Base-by-base conservation (phyloP, 92 coral and sea anemone genomes). In the Phenganax stokvisi region DNA sequence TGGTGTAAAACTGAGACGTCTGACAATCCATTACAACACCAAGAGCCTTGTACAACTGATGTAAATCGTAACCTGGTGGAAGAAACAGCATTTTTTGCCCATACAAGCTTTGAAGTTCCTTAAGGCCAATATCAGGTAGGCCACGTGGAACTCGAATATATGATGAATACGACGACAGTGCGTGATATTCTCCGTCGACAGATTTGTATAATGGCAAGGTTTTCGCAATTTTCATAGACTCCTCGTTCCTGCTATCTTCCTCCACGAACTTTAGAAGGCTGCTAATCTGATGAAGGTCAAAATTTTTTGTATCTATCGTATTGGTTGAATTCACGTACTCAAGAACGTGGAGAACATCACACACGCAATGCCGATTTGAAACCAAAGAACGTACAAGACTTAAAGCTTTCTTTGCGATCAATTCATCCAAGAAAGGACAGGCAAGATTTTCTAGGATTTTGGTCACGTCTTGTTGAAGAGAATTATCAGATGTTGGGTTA, bases 131-230 rank as follows among this genome's bases (percentile, higher is more conserved):
- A n/a, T 85, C 71, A 5, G 92, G 89, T 9, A 93, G 84, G 64
- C 91, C 86, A 76, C 70, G 79, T 7, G 97, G 96, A 76, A 76
- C 56, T 71, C 87, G 79, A 30, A 91, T 89, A 65, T 88, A 86
- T 11, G 92, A 86, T 20, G 74, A 88, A 72, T 85, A 91, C 57
- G 83, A 78, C 28, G 85, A 79, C 9, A 93, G 88, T 76, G 90
- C 63, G 9, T 88, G 89, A 61, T 86, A 75, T 17, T 72, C 83
- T 57, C 97, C 97, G 72, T 89, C 88, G 12, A 93, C 78, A 8
- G 92, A 86, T 80, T 88, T 91, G 90, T 88, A 91, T 68, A 93
- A 90, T 8, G 98, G 98, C 28, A 93, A 85, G n/a, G 86, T 63
- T 61, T 87, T 84, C 51, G 90, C 77, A 55, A 89, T 86, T 64